A percentile compares a stretch with the other conserved stretches of the same genome.
Evolutionary conservation across 2,797 vertebrate species (phyloP).

Genomic region (Chaunax sp.): DNA sequence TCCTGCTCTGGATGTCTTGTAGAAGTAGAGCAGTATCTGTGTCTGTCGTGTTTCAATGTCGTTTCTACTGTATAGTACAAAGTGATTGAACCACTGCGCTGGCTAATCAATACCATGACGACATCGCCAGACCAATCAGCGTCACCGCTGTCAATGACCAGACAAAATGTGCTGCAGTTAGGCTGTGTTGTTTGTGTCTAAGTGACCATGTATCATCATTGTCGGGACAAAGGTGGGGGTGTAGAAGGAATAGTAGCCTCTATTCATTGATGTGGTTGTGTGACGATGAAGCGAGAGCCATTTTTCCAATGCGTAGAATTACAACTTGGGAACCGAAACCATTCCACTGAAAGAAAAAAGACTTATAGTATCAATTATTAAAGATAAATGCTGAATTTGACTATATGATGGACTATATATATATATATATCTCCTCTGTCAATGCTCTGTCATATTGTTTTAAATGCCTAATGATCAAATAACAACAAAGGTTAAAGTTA

Average conservation of each 20-base stretch:
- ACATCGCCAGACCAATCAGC: constrained; percentile 33
- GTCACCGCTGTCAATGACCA: constrained; percentile 39
- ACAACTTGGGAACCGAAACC: not conserved
- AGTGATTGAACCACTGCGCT: constrained; percentile 19
- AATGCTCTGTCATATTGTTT: too few relatives aligned
- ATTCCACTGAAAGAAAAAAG: too few relatives aligned
- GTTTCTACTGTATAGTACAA: not conserved
- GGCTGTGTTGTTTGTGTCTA: constrained; percentile 20
- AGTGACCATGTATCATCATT: constrained; percentile 28
- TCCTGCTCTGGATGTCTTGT: not conserved
- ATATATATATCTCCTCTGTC: too few relatives aligned
- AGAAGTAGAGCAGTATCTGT: not conserved
- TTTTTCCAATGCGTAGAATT: not conserved
- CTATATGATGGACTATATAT: too few relatives aligned
- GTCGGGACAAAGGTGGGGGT: not conserved
- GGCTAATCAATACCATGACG: constrained; percentile 36
- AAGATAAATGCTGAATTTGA: too few relatives aligned
- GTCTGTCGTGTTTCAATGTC: constrained; percentile 3
- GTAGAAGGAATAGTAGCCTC: constrained; percentile 7
- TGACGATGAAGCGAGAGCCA: not conserved
- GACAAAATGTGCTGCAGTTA: constrained; percentile 20
- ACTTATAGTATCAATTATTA: too few relatives aligned
- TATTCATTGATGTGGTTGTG: not conserved
- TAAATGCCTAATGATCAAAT: too few relatives aligned
- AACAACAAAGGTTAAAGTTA: too few relatives aligned